A percentile compares a stretch with the other conserved stretches of the same genome.
phyloP scores from a whole-genome alignment of 2,797 vertebrate species.

The Fringilla coelebs region DNA sequence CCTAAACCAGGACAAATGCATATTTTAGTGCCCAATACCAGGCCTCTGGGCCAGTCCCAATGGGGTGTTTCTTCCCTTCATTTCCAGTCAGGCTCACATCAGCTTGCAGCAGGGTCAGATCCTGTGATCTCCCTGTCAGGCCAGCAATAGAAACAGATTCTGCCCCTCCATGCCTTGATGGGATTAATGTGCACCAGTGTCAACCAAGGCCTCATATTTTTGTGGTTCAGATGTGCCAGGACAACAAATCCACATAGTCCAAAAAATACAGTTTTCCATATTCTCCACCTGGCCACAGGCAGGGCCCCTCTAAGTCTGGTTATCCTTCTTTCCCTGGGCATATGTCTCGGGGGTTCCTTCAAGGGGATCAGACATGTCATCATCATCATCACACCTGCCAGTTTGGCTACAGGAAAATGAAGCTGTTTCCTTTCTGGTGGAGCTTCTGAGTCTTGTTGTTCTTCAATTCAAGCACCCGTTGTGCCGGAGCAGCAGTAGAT shows the following conservation, averaged over 20 bases:
- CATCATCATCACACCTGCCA: not conserved
- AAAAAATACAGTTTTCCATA: not conserved
- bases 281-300: not conserved
- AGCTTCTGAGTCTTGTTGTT: not conserved
- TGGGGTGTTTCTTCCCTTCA: not conserved
- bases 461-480: fast-evolving
- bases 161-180: not conserved
- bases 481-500: not conserved
- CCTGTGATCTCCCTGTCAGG: not conserved
- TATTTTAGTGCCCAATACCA: no score
- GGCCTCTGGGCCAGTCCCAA: not conserved
- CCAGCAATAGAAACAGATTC: not conserved
- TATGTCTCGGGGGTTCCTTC: not conserved
- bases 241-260: not conserved
- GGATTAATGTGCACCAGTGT: not conserved
- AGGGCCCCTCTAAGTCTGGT: not conserved
- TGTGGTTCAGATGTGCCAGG: not conserved
- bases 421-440: not conserved
- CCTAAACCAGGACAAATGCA: not conserved
- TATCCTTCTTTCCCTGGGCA: not conserved
- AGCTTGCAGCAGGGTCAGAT: not conserved
- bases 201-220: not conserved
- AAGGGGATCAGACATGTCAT: not conserved
- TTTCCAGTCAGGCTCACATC: not conserved
- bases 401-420: not conserved